Percentiles rank a stretch among this genome's conserved stretches.
These are phyloP conservation scores for Bhutanitis thaidina DNA, from an alignment of 2,888 invertebrate genomes.

Conservation along the genomic window DNA sequence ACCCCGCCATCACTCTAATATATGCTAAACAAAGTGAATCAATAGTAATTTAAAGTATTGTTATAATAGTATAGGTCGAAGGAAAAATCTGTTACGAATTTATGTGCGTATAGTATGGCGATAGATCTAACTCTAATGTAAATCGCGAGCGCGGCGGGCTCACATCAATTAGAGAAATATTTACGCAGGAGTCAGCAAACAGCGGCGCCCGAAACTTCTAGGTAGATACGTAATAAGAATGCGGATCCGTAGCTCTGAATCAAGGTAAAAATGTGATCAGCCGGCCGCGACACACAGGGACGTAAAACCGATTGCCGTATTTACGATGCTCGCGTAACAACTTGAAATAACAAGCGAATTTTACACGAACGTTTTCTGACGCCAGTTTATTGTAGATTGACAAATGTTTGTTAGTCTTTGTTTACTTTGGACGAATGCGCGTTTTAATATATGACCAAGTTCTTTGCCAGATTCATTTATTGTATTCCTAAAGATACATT, in stretches of 20 bases:
- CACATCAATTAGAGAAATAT: slow-evolving; percentile 74
- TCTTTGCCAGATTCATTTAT: not conserved
- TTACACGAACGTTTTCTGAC: not conserved
- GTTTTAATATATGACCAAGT: slow-evolving; percentile 3
- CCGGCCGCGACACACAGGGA: slow-evolving; percentile 42
- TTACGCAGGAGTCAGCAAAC: slow-evolving; percentile 48
- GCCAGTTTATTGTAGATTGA: slow-evolving; percentile 8
- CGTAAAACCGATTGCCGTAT: slow-evolving; percentile 36
- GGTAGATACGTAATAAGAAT: slow-evolving; percentile 62
- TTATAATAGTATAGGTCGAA: no score
- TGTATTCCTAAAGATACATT: not conserved
- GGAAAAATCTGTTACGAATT: not conserved
- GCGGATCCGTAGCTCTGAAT: slow-evolving; percentile 73
- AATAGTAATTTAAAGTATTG: no score
- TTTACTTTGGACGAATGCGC: slow-evolving; percentile 7
- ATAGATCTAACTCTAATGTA: slow-evolving; percentile 31
- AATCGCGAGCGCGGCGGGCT: slow-evolving; percentile 45
- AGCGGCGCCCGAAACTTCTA: slow-evolving; percentile 59
- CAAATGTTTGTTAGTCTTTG: slow-evolving; percentile 7
- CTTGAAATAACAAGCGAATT: slow-evolving; percentile 16
- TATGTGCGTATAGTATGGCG: not conserved
- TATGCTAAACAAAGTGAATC: no score
- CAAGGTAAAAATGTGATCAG: slow-evolving; percentile 62
- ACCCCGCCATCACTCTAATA: no score
- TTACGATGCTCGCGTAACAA: slow-evolving; percentile 22